These are phyloP conservation scores for Drosophila kikkawai DNA, from an alignment of 1,140 invertebrate species.

Conservation along the genomic window DNA sequence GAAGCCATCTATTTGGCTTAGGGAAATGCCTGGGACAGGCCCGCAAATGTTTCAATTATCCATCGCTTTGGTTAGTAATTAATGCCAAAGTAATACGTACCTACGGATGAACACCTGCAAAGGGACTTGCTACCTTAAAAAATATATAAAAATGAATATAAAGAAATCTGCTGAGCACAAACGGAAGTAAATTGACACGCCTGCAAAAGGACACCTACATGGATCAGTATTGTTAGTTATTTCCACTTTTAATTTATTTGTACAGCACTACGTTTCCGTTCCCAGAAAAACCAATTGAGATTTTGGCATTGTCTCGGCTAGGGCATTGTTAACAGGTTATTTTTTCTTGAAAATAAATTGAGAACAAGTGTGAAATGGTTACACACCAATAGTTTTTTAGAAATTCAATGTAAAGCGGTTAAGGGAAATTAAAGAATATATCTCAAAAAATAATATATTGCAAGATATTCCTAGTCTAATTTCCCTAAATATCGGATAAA, in stretches of 20 bases:
- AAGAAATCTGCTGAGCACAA: not conserved
- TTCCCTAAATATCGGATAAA: too few species aligned
- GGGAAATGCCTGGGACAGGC: constrained; percentile 61
- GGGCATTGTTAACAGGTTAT: constrained; percentile 6
- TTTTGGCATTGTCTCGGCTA: constrained; percentile 55
- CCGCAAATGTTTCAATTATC: constrained; percentile 70
- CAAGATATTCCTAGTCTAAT: too few species aligned
- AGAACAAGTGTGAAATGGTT: constrained; percentile 26
- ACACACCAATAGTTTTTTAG: not conserved
- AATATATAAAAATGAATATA: not conserved
- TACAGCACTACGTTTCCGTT: constrained; percentile 67
- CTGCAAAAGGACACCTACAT: constrained; percentile 47
- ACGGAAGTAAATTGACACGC: constrained; percentile 75
- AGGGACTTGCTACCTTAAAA: not conserved
- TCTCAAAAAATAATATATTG: not conserved
- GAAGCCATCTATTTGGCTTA: constrained; percentile 71
- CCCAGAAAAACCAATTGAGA: constrained; percentile 48
- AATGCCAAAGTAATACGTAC: constrained; percentile 36
- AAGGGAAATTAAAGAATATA: not conserved
- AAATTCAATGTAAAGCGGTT: not conserved
- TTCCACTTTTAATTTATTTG: constrained; percentile 61
- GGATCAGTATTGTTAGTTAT: constrained; percentile 22
- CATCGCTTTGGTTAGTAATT: constrained; percentile 34
- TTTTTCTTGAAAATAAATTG: not conserved
- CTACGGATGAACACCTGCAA: constrained; percentile 43